Conservation (phyloP, 2,113 vertebrate species). For the Clarias macrocephalus region DNA sequence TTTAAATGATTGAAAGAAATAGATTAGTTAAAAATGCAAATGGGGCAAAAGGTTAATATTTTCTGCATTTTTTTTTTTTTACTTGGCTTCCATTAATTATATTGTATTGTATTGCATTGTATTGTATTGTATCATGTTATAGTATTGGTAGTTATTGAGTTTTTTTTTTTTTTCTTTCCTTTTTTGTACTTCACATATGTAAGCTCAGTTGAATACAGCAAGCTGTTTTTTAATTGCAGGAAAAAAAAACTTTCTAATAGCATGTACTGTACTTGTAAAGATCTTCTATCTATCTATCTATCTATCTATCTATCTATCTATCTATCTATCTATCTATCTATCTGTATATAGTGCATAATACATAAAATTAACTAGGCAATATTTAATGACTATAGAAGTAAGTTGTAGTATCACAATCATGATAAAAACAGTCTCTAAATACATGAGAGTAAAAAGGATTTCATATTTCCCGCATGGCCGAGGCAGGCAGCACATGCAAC, state of each 20-base stretch:
- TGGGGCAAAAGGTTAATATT: not conserved
- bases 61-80: not conserved
- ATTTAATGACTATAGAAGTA: too few relatives aligned
- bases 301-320: too few relatives aligned
- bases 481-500: too few relatives aligned
- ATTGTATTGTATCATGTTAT: not conserved
- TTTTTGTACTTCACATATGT: not conserved
- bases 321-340: too few relatives aligned
- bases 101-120: not conserved
- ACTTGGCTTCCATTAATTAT: not conserved
- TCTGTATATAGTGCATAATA: too few relatives aligned
- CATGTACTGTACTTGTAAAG: not conserved
- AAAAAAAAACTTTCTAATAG: not conserved
- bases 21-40: not conserved
- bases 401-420: too few relatives aligned
- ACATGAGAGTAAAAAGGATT: too few relatives aligned
- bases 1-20: conserved; percentile 12
- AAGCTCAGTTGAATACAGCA: not conserved
- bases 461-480: too few relatives aligned
- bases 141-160: not conserved
- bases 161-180: not conserved
- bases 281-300: not conserved
- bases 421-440: too few relatives aligned
- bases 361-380: too few relatives aligned
- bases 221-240: not conserved